A percentile compares a stretch with the other conserved stretches of the same genome.
These are phyloP conservation scores for Drosophila peninsularis DNA, from an alignment of 2,888 invertebrate genomes.

Conservation along the genomic window DNA sequence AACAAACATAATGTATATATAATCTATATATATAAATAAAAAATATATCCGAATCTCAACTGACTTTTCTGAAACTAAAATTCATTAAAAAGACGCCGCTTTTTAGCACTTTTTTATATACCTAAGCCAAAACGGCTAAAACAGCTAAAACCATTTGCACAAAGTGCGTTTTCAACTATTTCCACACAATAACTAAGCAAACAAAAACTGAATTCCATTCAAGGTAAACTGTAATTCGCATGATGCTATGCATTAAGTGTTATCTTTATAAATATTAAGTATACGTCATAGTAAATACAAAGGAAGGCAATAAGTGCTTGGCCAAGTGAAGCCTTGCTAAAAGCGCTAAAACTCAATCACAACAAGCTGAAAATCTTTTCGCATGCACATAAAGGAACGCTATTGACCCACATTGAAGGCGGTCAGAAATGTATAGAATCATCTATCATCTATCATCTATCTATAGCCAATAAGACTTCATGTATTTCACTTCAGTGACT, in stretches of 20 bases:
- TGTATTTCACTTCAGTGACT: background rate
- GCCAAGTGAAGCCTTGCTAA: slow-evolving; percentile 12
- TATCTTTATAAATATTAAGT: slow-evolving; percentile 4
- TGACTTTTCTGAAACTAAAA: background rate
- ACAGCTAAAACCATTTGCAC: background rate
- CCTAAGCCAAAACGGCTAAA: no score
- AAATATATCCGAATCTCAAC: background rate
- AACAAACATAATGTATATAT: background rate
- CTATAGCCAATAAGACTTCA: background rate
- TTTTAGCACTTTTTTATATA: background rate
- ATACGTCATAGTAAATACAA: background rate
- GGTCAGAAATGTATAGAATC: background rate
- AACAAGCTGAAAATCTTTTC: background rate
- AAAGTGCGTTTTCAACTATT: background rate
- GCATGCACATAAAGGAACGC: slow-evolving; percentile 3
- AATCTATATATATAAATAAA: no score
- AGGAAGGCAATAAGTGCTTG: slow-evolving; percentile 12
- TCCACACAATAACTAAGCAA: background rate
- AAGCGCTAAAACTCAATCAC: slow-evolving; percentile 10
- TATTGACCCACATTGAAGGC: slow-evolving; percentile 3
- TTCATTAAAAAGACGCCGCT: background rate
- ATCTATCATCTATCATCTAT: background rate
- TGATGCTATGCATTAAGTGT: slow-evolving; percentile 27
- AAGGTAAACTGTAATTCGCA: slow-evolving; percentile 67
- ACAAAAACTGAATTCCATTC: slow-evolving; percentile 4